Conservation (phyloP, 2,888 invertebrate species). For the Girardia tigrina region DNA sequence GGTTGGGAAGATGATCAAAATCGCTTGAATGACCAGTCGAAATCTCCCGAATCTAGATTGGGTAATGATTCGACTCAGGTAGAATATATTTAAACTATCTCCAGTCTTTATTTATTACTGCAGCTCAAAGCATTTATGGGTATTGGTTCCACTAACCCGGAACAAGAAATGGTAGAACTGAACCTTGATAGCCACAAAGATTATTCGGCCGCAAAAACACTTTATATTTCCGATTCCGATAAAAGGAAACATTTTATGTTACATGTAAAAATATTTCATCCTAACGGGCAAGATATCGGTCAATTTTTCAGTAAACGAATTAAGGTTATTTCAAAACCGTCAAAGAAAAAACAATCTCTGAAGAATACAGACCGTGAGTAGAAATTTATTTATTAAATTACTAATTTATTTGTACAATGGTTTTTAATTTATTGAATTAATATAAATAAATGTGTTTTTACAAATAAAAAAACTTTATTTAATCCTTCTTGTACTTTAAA, state of each 20-base stretch:
- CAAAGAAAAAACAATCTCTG: conserved; percentile 95
- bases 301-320: conserved; percentile 95
- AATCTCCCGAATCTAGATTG: background rate
- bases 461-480: too few relatives aligned
- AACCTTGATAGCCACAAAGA: conserved; percentile 54
- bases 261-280: conserved; percentile 96
- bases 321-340: conserved; percentile 98
- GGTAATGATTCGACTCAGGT: background rate
- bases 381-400: too few relatives aligned
- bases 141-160: conserved; percentile 71
- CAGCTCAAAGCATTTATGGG: conserved; percentile 95
- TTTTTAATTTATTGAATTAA: too few relatives aligned
- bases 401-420: too few relatives aligned
- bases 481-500: too few relatives aligned
- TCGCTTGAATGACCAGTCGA: background rate
- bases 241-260: conserved; percentile 98
- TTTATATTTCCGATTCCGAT: conserved; percentile 96
- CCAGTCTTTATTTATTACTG: background rate
- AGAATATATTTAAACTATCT: background rate
- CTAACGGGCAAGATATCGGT: conserved; percentile 91
- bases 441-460: too few relatives aligned
- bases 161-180: conserved; percentile 95
- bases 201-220: conserved; percentile 95
- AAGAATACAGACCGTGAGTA: conserved; percentile 81
- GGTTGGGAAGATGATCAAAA: conserved; percentile 61